Conservation (phyloP, 2,888 invertebrate genomes). For the Sinohyriopsis cumingii region DNA sequence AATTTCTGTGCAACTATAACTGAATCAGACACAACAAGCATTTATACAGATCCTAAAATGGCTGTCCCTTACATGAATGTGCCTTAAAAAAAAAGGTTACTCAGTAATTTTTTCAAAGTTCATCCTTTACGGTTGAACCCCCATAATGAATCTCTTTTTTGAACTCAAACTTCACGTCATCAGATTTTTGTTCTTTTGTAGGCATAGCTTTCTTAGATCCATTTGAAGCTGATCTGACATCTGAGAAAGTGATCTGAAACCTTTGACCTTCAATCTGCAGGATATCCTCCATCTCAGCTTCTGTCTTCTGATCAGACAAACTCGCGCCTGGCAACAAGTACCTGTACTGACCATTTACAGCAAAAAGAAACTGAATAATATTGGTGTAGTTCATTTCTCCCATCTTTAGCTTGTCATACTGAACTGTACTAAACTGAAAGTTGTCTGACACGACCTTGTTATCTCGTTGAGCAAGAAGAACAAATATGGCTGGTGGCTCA, state of each 20-base stretch:
- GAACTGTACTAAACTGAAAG: constrained; percentile 38
- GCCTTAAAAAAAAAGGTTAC: no score
- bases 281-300: constrained; percentile 54
- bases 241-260: constrained; percentile 33
- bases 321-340: constrained; percentile 46
- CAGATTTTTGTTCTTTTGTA: no score
- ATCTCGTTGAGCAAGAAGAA: constrained; percentile 35
- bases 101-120: no score
- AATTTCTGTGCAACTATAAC: no score
- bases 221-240: no score
- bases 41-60: no score
- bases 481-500: constrained; percentile 40
- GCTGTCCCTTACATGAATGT: no score
- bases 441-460: constrained; percentile 17
- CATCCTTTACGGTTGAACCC: no score
- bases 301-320: constrained; percentile 32
- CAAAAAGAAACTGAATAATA: constrained; percentile 48
- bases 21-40: no score
- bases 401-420: constrained; percentile 34
- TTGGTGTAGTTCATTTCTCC: constrained; percentile 50
- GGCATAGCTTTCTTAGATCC: no score
- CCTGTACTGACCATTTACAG: constrained; percentile 46
- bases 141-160: no score
- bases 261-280: constrained; percentile 43
- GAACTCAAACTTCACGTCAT: no score